Percentiles rank a stretch among this genome's conserved stretches.
Evolutionary conservation across 2,797 vertebrate species (phyloP).

Genomic region (Poeciliopsis infans): DNA sequence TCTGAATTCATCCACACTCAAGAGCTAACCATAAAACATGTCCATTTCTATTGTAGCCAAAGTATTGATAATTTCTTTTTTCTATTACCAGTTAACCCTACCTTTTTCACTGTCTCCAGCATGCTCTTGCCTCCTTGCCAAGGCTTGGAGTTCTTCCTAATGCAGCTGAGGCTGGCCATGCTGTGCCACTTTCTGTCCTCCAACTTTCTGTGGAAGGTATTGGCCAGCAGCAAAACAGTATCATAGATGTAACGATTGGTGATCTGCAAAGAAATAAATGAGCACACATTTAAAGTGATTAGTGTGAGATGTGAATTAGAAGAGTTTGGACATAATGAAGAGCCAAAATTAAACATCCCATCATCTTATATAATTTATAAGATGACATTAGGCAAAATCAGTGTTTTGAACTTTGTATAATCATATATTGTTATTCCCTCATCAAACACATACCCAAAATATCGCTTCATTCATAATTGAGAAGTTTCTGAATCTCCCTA

Average conservation of each 20-base stretch:
- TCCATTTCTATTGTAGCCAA: not conserved
- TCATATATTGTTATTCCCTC: not conserved
- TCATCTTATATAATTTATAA: not conserved
- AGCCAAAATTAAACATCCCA: not conserved
- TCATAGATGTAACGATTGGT: conserved; percentile 98
- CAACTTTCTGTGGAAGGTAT: conserved; percentile 97
- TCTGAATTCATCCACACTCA: too few relatives aligned
- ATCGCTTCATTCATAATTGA: too few relatives aligned
- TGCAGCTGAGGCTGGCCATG: conserved; percentile 98
- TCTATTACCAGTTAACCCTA: conserved; percentile 54
- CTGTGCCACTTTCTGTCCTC: conserved; percentile 99
- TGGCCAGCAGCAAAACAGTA: conserved; percentile 91
- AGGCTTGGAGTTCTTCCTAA: conserved; percentile 96
- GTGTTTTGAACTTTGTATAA: not conserved
- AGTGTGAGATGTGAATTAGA: not conserved
- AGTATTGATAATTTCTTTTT: not conserved
- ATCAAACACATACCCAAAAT: too few relatives aligned
- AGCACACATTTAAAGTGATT: not conserved
- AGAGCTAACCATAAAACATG: not conserved
- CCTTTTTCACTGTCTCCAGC: conserved; percentile 99
- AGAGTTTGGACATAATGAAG: not conserved
- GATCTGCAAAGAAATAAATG: conserved; percentile 80
- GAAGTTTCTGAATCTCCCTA: too few relatives aligned
- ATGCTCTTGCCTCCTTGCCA: conserved; percentile 99
- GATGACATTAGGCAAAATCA: not conserved